A percentile compares a stretch with the other conserved stretches of the same genome.
Conservation (phyloP, 1,140 invertebrate genomes). For the Battus philenor region DNA sequence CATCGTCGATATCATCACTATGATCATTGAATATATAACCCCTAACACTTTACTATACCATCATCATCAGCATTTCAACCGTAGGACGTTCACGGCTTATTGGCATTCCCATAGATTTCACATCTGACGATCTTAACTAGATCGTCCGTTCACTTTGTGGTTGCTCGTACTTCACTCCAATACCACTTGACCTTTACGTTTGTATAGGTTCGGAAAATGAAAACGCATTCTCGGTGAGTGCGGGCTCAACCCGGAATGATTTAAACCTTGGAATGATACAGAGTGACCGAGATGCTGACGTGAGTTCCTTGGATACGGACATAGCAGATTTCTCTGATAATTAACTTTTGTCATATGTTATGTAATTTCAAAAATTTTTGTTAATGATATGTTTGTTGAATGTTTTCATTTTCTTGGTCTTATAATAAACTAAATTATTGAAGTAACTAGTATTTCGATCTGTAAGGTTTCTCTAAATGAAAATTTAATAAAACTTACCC, state of each 20-base stretch:
- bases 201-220: slow-evolving; percentile 14
- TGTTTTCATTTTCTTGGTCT: neutral
- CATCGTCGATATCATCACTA: no score
- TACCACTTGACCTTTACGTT: no score
- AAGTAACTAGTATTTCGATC: neutral
- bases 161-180: no score
- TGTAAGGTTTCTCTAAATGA: no score
- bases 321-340: slow-evolving; percentile 42
- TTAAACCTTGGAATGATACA: slow-evolving; percentile 11
- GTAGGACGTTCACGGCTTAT: no score
- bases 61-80: no score
- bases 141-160: no score
- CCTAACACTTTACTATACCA: no score
- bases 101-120: no score
- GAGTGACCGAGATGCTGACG: slow-evolving; percentile 51
- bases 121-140: no score
- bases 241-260: slow-evolving; percentile 6
- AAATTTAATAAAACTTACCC: no score
- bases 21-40: no score
- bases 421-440: neutral
- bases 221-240: slow-evolving; percentile 15
- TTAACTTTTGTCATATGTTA: slow-evolving; percentile 20
- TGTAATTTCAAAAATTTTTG: neutral
- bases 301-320: slow-evolving; percentile 54
- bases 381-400: slow-evolving; percentile 2